phyloP scores from a whole-genome alignment of 1,140 invertebrate genomes.

The Heliconius hermathena region DNA sequence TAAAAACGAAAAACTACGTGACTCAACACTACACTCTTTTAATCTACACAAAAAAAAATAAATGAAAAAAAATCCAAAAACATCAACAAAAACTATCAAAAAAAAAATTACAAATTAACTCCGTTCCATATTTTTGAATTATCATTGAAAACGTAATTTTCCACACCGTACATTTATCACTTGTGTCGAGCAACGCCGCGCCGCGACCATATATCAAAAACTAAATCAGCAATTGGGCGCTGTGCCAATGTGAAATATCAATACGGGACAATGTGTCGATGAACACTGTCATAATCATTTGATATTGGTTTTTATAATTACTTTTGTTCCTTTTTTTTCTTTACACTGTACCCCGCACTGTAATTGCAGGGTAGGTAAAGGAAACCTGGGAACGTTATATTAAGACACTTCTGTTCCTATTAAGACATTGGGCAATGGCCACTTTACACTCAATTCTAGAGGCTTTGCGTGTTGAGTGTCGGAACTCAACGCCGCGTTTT shows the following conservation, averaged over 20 bases:
- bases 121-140: neutral
- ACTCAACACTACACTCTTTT: too few species aligned
- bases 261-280: slow-evolving; percentile 18
- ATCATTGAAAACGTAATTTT: slow-evolving; percentile 24
- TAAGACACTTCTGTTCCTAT: too few species aligned
- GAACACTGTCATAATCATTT: neutral
- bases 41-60: neutral
- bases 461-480: too few species aligned
- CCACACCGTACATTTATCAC: slow-evolving; percentile 22
- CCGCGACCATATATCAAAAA: slow-evolving; percentile 35
- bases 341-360: too few species aligned
- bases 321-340: too few species aligned
- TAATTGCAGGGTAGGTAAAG: too few species aligned
- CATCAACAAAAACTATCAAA: neutral
- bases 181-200: slow-evolving; percentile 33
- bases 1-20: too few species aligned
- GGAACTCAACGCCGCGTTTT: neutral
- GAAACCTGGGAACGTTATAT: too few species aligned
- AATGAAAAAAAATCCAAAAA: neutral
- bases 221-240: slow-evolving; percentile 36
- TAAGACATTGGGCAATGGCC: too few species aligned
- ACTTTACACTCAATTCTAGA: too few species aligned
- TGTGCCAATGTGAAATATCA: slow-evolving; percentile 37
- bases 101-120: too few species aligned
- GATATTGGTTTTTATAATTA: neutral